Conservation (phyloP, 2,888 invertebrate genomes). For the Odontothrips loti region DNA sequence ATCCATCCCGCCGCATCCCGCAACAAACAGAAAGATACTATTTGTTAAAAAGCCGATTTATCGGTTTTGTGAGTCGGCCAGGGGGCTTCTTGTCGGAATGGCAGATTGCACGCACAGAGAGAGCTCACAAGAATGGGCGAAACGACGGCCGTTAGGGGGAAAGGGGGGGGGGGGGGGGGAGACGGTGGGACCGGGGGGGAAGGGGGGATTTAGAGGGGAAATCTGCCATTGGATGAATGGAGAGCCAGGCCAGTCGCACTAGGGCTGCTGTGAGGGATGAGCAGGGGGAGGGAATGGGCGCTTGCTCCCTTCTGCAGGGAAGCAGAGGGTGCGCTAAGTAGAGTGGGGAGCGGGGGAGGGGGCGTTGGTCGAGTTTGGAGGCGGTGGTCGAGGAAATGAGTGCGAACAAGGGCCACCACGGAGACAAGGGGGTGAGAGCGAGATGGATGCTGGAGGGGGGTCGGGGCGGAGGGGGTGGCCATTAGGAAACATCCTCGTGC, state of each 20-base stretch:
- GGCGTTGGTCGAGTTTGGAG: neutral
- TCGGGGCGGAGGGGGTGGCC: neutral
- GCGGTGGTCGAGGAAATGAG: neutral
- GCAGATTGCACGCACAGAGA: neutral
- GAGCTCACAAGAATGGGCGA: neutral
- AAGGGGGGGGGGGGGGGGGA: neutral
- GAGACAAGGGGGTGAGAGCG: neutral
- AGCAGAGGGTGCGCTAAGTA: neutral
- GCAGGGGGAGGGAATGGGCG: neutral
- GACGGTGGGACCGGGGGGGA: neutral
- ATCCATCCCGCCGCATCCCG: neutral
- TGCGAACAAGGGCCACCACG: neutral
- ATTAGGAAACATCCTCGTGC: neutral
- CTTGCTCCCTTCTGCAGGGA: no score
- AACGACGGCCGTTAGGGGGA: neutral
- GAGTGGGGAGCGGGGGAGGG: neutral
- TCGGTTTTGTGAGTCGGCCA: neutral
- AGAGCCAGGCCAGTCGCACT: neutral
- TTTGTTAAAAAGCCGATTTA: constrained; percentile 27
- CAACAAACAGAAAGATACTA: neutral
- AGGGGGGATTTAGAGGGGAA: neutral
- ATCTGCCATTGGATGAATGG: neutral
- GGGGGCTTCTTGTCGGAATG: neutral
- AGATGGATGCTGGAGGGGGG: neutral
- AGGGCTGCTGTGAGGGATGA: neutral